phyloP scores from a whole-genome alignment of 2,797 vertebrate species.

The Tauraco hartlaubi region DNA sequence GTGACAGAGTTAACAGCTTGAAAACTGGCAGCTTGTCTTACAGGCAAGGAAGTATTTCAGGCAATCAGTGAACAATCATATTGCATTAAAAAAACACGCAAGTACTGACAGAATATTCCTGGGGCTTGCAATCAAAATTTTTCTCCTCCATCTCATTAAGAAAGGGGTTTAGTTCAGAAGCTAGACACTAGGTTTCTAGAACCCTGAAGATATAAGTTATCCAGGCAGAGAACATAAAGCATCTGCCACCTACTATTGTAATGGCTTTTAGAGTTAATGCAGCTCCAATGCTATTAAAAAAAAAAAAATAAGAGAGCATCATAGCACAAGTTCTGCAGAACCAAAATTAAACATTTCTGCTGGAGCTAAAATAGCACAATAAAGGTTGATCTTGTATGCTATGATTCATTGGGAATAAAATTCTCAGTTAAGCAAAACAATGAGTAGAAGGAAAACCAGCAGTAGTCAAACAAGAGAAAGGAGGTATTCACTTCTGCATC shows the following conservation, averaged over 20 bases:
- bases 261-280: neutral
- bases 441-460: neutral
- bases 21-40: conserved; percentile 1
- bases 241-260: neutral
- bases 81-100: neutral
- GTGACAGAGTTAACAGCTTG: neutral
- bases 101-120: neutral
- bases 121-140: neutral
- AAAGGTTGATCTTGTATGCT: neutral
- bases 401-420: neutral
- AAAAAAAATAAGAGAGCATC: neutral
- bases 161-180: neutral
- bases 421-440: neutral
- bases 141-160: neutral
- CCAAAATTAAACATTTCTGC: conserved; percentile 2
- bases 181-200: neutral
- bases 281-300: neutral
- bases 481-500: neutral
- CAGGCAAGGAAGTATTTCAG: neutral
- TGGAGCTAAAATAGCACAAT: neutral
- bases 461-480: neutral
- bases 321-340: neutral
- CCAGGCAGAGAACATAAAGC: neutral
- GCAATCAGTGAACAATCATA: neutral
- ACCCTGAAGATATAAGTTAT: neutral